These are phyloP conservation scores for Notoglanidium macrostoma DNA, from an alignment of 2,797 vertebrate genomes.

Conservation along the genomic window DNA sequence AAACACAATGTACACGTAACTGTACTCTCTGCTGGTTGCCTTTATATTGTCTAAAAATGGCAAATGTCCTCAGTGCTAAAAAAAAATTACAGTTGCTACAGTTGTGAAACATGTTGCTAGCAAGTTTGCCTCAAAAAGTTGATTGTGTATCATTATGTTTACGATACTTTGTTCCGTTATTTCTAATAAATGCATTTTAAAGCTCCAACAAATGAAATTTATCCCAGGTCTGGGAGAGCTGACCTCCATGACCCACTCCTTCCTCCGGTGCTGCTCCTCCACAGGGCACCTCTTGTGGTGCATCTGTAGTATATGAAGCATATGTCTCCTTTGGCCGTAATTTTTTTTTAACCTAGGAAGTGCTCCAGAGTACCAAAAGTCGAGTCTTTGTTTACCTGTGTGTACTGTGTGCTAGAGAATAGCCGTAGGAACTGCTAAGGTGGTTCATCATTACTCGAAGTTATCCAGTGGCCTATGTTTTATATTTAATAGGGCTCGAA, in stretches of 20 bases:
- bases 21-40: not conserved
- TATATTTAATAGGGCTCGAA: conserved; percentile 52
- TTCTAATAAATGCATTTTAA: not conserved
- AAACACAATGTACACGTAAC: not conserved
- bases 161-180: not conserved
- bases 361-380: conserved; percentile 45
- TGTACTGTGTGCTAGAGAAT: conserved; percentile 48
- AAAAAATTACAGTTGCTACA: not conserved
- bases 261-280: conserved; percentile 39
- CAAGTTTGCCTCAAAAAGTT: not conserved
- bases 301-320: conserved; percentile 58
- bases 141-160: not conserved
- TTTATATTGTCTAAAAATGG: not conserved
- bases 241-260: conserved; percentile 1
- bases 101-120: not conserved
- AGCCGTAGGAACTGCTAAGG: conserved; percentile 37
- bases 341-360: conserved; percentile 8
- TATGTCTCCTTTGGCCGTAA: conserved; percentile 69
- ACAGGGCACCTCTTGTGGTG: conserved; percentile 12
- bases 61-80: not conserved
- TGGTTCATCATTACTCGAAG: conserved; percentile 46
- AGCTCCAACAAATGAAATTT: conserved; percentile 31
- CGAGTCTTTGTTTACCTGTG: conserved; percentile 50
- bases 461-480: conserved; percentile 69
- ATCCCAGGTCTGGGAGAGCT: conserved; percentile 51